Conservation (phyloP, 2,888 invertebrate genomes). For the Watsonalla cultraria region DNA sequence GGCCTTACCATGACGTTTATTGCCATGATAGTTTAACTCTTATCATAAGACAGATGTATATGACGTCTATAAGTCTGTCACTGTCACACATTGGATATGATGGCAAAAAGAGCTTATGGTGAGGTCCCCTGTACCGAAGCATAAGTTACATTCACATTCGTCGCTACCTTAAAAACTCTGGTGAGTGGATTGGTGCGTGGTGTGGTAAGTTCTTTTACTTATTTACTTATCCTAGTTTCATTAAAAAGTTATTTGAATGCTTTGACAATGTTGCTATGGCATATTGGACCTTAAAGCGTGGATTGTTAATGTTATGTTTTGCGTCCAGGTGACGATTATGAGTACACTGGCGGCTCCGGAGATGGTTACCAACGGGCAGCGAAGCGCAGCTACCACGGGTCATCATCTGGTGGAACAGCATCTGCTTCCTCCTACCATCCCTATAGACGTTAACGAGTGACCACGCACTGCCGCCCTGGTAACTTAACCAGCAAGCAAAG, state of each 20-base stretch:
- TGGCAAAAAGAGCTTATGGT: background rate
- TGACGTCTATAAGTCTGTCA: no score
- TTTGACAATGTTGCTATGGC: slow-evolving; percentile 18
- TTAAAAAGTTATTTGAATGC: slow-evolving; percentile 12
- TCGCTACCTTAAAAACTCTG: slow-evolving; percentile 10
- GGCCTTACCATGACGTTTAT: background rate
- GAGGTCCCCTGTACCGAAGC: background rate
- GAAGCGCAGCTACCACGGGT: slow-evolving; percentile 64
- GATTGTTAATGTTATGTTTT: slow-evolving; percentile 13
- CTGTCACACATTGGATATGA: no score
- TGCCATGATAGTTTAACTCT: no score
- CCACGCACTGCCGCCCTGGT: slow-evolving; percentile 23
- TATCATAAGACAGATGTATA: no score
- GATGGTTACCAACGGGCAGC: slow-evolving; percentile 69
- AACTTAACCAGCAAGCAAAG: slow-evolving; percentile 4
- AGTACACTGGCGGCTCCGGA: slow-evolving; percentile 71
- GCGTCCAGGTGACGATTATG: slow-evolving; percentile 67
- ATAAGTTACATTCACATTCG: background rate
- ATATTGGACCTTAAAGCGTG: slow-evolving; percentile 8
- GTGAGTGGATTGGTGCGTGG: slow-evolving; percentile 63
- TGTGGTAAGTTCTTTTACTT: slow-evolving; percentile 64
- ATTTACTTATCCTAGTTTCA: slow-evolving; percentile 17
- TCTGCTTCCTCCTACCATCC: slow-evolving; percentile 73
- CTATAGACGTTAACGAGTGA: slow-evolving; percentile 64
- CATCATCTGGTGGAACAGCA: slow-evolving; percentile 48